Evolutionary conservation across 2,797 vertebrate species (phyloP).

Genomic region (Epinephelus malabaricus): DNA sequence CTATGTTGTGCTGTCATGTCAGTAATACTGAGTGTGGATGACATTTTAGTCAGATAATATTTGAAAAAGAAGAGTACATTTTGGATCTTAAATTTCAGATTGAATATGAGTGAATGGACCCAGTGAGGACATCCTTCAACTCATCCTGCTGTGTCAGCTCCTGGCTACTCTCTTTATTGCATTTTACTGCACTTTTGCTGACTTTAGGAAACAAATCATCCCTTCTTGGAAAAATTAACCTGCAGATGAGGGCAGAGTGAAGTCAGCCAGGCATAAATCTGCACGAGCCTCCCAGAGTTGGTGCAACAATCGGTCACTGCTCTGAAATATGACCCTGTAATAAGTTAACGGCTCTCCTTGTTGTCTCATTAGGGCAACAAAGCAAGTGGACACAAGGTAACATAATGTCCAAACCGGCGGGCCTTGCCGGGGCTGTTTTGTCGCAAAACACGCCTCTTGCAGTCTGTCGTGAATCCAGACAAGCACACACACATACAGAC

Average conservation of each 20-base stretch:
- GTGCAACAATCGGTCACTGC: background rate
- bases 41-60: background rate
- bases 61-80: background rate
- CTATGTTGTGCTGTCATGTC: no score
- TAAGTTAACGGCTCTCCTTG: background rate
- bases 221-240: background rate
- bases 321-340: background rate
- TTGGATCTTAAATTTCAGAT: background rate
- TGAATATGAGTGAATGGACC: background rate
- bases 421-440: constrained; percentile 48
- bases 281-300: background rate
- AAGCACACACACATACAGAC: background rate
- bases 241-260: constrained; percentile 1
- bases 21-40: background rate
- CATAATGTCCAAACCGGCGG: constrained; percentile 48
- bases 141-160: background rate
- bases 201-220: constrained; percentile 1
- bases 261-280: background rate
- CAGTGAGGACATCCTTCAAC: background rate
- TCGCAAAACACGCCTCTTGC: constrained; percentile 44
- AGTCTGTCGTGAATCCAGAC: constrained; percentile 20
- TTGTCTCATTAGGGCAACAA: constrained; percentile 52
- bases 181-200: background rate
- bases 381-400: constrained; percentile 58
- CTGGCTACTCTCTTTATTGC: background rate